Conservation (phyloP, 2,113 vertebrate species). For the Vulpes lagopus region DNA sequence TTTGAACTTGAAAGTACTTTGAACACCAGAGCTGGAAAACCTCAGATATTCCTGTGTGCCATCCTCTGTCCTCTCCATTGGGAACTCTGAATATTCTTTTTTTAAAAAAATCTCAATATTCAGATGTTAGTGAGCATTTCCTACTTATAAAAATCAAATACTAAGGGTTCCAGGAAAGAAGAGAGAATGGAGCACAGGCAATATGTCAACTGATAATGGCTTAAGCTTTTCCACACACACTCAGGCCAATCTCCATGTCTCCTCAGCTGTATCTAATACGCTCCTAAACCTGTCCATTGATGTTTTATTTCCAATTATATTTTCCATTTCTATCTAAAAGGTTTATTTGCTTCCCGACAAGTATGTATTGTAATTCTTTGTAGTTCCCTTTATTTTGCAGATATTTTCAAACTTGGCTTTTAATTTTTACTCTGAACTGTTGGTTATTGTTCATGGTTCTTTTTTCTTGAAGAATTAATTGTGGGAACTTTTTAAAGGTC, state of each 20-base stretch:
- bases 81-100: not conserved
- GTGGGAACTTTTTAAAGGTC: conserved; percentile 38
- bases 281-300: not conserved
- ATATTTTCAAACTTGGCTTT: not conserved
- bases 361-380: not conserved
- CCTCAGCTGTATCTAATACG: not conserved
- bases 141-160: not conserved
- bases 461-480: conserved; percentile 41
- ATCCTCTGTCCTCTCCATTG: not conserved
- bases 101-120: not conserved
- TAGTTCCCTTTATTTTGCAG: conserved; percentile 18
- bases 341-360: conserved; percentile 17
- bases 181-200: not conserved
- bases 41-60: not conserved
- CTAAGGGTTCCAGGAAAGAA: not conserved
- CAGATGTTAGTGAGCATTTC: conserved; percentile 26
- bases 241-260: not conserved
- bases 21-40: not conserved
- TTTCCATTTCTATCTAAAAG: conserved; percentile 24
- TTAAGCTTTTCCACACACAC: not conserved
- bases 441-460: not conserved
- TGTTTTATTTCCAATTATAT: conserved; percentile 18
- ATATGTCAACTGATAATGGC: not conserved
- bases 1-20: conserved; percentile 18
- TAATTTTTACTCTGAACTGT: conserved; percentile 12